Evolutionary conservation across 2,888 invertebrate species (phyloP), one percentile per base, ranked within the genome.

Genomic region (Amblyjoppa fuscipennis): DNA sequence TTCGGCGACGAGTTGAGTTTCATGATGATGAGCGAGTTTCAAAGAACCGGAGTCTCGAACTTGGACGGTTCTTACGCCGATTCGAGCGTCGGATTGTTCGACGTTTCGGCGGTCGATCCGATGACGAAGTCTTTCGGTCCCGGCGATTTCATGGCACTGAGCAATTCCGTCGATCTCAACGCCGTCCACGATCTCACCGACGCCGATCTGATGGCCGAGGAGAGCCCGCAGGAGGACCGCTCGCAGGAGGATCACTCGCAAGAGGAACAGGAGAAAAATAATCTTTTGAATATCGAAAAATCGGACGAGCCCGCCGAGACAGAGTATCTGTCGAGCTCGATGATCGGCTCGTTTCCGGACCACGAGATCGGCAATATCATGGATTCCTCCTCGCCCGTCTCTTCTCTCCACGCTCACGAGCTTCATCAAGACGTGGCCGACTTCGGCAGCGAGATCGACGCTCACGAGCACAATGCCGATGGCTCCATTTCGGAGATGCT

Each of bases 1-100:
- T 95, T 93, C 85, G 95, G 95, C 2, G 95, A 95, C 86, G 95
- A 95, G 81, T 94, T 95, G 0, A 95, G 93, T 83, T 93, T 93
- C 61, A 87, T 93, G 53, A 90, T 92, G 0, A 83, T 87, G 9
- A 87, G 90, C 59, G 91, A 93, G 75, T 85, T 92, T 71, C 90
- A 92, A 66, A 88, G 90, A 91, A 89, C 92, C 83, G 84, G 89
- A 53, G 34, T 93, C 85, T 90, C 93, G 70, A 53, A 90, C 73
- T 79, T 92, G 85, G 91, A 93, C 56, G 84, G 90, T 70, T 91
- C 93, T n/a, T 90, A 92, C 87, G 83, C 89, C 0, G 89, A 87
- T 13, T 91, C 90, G 0, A 92, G 91, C 0, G 87, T 85, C 3
- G 87, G 77, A 3, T 90, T 90, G 0, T 89, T 91, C 7, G 92